Percentiles rank a stretch among this genome's conserved stretches.
Conservation (phyloP, 2,888 invertebrate species). For the Desoria tigrina region DNA sequence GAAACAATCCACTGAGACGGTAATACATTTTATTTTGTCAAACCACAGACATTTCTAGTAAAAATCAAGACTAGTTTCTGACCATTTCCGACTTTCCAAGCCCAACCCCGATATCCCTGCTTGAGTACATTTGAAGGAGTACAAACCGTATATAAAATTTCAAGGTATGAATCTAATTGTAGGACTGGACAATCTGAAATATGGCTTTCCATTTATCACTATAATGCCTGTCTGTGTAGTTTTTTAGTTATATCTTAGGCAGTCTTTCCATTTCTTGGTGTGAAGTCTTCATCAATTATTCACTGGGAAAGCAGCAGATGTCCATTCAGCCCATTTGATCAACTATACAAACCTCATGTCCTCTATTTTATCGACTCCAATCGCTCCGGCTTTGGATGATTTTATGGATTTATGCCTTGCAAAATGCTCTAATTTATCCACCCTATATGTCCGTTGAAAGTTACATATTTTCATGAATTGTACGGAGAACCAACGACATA, state of each 20-base stretch:
- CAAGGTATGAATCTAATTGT: no score
- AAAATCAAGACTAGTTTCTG: neutral
- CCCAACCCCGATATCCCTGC: no score
- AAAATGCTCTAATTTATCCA: no score
- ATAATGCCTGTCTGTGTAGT: neutral
- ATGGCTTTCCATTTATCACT: neutral
- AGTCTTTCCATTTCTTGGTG: constrained; percentile 7
- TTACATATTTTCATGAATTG: no score
- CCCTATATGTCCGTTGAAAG: no score
- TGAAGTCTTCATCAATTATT: constrained; percentile 36
- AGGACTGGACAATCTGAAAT: neutral
- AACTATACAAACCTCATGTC: constrained; percentile 56
- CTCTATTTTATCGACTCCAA: neutral
- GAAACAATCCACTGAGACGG: neutral
- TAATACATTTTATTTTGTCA: no score
- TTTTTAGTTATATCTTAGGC: neutral
- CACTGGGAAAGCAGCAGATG: constrained; percentile 43
- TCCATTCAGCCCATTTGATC: constrained; percentile 59
- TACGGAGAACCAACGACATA: no score
- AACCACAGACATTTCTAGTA: neutral
- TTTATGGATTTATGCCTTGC: no score
- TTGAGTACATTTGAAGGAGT: no score
- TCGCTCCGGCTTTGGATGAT: no score
- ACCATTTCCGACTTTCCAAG: no score
- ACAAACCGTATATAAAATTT: no score